Evolutionary conservation across 2,113 vertebrate genomes (phyloP).

Genomic region (Rostratula benghalensis): DNA sequence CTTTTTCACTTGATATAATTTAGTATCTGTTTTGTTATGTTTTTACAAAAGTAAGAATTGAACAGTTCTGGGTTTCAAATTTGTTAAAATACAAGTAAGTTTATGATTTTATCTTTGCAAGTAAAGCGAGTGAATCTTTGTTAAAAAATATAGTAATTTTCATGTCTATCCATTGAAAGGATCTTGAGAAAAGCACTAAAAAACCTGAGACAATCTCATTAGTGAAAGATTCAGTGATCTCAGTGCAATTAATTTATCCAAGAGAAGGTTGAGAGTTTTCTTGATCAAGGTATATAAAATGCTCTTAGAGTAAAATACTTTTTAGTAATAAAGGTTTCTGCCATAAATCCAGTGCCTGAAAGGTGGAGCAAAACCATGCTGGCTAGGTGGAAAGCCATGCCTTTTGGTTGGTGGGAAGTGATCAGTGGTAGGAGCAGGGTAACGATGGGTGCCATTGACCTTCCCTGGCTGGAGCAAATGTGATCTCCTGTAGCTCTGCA

Average conservation of each 20-base stretch:
- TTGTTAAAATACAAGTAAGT: neutral
- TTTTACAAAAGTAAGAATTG: neutral
- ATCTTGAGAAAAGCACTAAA: neutral
- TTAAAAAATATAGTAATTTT: neutral
- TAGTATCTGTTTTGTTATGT: neutral
- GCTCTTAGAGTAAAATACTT: neutral
- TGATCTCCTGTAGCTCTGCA: neutral
- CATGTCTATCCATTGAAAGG: neutral
- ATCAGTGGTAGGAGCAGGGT: neutral
- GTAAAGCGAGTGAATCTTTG: neutral
- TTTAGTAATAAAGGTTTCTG: neutral
- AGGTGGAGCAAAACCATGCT: neutral
- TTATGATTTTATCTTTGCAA: neutral
- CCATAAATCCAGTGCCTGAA: neutral
- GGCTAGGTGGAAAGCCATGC: neutral
- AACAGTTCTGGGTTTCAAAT: neutral
- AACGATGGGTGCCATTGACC: neutral
- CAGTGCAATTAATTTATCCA: neutral
- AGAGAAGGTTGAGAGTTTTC: neutral
- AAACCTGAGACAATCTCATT: neutral
- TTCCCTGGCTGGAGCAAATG: neutral
- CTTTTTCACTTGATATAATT: neutral
- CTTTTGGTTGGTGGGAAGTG: neutral
- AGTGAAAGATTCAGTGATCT: neutral
- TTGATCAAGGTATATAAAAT: neutral